A percentile compares a stretch with the other conserved stretches of the same genome.
Evolutionary conservation across 2,888 invertebrate genomes (phyloP).

Genomic region (Pelosia muscerda): DNA sequence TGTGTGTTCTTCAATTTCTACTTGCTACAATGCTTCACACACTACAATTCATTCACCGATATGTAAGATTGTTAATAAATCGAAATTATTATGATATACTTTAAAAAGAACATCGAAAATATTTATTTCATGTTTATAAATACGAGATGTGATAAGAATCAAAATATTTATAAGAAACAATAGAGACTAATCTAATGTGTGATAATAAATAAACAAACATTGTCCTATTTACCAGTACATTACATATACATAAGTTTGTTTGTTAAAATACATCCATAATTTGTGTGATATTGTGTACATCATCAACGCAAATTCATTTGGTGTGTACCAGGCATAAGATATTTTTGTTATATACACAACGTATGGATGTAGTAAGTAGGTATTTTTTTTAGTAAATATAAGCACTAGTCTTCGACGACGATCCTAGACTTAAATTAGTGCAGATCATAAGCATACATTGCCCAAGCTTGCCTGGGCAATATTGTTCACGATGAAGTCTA

Average conservation of each 20-base stretch:
- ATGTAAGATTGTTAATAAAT: slow-evolving; percentile 49
- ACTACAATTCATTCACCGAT: slow-evolving; percentile 42
- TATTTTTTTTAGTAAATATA: neutral
- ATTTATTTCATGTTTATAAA: slow-evolving; percentile 54
- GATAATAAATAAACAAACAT: slow-evolving; percentile 52
- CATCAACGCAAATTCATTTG: neutral
- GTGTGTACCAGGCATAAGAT: neutral
- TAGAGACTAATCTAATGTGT: slow-evolving; percentile 43
- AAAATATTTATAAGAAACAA: slow-evolving; percentile 45
- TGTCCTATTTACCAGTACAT: slow-evolving; percentile 35
- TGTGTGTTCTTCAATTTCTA: slow-evolving; percentile 25
- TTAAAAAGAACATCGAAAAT: slow-evolving; percentile 45
- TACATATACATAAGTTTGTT: neutral
- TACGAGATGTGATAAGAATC: slow-evolving; percentile 66
- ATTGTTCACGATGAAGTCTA: neutral
- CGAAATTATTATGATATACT: slow-evolving; percentile 47
- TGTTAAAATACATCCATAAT: neutral
- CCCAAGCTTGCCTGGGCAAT: too few relatives aligned
- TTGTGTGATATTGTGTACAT: neutral
- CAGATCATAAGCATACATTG: neutral
- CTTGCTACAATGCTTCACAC: slow-evolving; percentile 21
- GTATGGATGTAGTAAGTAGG: slow-evolving; percentile 1
- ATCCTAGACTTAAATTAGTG: neutral
- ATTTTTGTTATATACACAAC: neutral
- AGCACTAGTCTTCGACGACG: slow-evolving; percentile 21